phyloP scores from a whole-genome alignment of 2,888 invertebrate genomes.

The Eremobia ochroleuca region DNA sequence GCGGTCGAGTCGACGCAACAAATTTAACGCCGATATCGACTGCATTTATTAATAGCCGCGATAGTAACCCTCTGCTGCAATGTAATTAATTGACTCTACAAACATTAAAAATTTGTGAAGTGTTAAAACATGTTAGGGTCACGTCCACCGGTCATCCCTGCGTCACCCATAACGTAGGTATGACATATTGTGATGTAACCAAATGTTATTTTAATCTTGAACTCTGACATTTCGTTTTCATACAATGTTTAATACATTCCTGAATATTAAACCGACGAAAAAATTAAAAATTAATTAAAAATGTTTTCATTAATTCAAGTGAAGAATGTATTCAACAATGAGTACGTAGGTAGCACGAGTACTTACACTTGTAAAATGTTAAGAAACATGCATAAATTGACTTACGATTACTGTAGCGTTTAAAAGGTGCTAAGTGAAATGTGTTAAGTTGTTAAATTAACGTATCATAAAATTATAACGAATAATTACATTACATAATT shows the following conservation, averaged over 20 bases:
- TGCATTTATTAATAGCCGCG: conserved; percentile 71
- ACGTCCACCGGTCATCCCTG: conserved; percentile 59
- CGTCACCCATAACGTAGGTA: conserved; percentile 57
- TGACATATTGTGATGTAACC: conserved; percentile 65
- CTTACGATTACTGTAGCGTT: conserved; percentile 62
- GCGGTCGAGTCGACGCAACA: conserved; percentile 68
- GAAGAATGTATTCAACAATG: conserved; percentile 47
- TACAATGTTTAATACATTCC: conserved; percentile 55
- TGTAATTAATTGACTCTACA: conserved; percentile 86
- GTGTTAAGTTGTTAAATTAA: conserved; percentile 82
- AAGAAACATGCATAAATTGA: conserved; percentile 68
- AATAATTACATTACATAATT: conserved; percentile 83
- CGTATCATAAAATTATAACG: conserved; percentile 84
- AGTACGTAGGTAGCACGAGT: conserved; percentile 52
- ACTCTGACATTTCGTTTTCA: conserved; percentile 61
- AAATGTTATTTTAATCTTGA: conserved; percentile 63
- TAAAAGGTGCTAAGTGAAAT: conserved; percentile 69
- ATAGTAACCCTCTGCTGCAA: conserved; percentile 73
- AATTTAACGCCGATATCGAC: conserved; percentile 76
- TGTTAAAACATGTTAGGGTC: conserved; percentile 77
- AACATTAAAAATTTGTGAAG: conserved; percentile 83
- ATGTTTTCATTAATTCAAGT: conserved; percentile 31
- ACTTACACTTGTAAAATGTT: conserved; percentile 56
- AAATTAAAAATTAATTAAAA: conserved; percentile 41
- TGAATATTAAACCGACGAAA: conserved; percentile 42